Conservation (phyloP, 2,888 invertebrate species). For the Caprella mutica region DNA sequence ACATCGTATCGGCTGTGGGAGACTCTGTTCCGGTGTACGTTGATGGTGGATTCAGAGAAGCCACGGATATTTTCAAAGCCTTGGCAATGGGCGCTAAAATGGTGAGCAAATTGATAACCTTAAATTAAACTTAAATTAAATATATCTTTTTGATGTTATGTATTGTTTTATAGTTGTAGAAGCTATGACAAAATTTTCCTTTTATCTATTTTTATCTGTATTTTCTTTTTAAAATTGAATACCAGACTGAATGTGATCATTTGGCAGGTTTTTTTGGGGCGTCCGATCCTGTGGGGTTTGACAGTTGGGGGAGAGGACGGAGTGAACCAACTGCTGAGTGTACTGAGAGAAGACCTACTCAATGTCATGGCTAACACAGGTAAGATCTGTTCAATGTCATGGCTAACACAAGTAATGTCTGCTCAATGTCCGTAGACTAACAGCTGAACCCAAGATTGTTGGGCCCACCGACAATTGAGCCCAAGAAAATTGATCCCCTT, state of each 20-base stretch:
- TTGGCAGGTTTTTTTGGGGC: constrained; percentile 62
- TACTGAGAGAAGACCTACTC: constrained; percentile 6
- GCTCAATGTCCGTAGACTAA: no score
- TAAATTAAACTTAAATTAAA: no score
- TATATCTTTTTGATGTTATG: neutral
- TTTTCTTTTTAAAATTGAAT: no score
- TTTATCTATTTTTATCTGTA: neutral
- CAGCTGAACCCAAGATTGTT: no score
- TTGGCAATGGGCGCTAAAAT: constrained; percentile 78
- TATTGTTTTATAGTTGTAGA: neutral
- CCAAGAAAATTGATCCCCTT: no score
- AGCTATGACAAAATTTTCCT: neutral
- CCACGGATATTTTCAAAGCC: constrained; percentile 81
- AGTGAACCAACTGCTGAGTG: constrained; percentile 42
- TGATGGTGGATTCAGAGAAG: constrained; percentile 74
- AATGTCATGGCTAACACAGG: neutral
- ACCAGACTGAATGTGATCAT: no score
- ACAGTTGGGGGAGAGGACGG: constrained; percentile 65
- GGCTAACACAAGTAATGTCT: constrained; percentile 24
- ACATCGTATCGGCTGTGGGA: constrained; percentile 58
- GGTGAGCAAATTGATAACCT: constrained; percentile 47
- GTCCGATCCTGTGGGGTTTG: constrained; percentile 76
- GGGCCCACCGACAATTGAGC: no score
- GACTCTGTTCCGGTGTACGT: constrained; percentile 65
- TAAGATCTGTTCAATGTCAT: constrained; percentile 10